Evolutionary conservation across 1,140 invertebrate genomes (phyloP).

Genomic region (Melipona quadrifasciata): DNA sequence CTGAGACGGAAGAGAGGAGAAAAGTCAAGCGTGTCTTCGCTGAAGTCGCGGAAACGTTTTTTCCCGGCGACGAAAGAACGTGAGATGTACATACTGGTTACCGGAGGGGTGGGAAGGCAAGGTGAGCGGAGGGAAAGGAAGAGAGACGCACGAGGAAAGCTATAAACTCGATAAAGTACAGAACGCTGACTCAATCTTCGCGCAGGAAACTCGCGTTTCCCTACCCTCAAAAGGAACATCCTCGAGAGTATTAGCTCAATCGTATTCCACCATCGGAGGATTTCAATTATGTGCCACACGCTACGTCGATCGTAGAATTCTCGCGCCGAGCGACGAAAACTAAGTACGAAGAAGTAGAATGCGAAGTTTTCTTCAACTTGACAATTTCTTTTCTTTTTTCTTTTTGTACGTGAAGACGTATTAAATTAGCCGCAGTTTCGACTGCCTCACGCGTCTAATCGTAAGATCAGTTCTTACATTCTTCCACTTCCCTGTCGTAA

Average conservation of each 20-base stretch:
- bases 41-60: neutral
- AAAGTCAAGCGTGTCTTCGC: neutral
- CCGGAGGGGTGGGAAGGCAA: neutral
- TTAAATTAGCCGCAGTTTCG: too few relatives aligned
- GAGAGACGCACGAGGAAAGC: neutral
- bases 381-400: too few relatives aligned
- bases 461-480: neutral
- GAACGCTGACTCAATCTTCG: slow-evolving; percentile 48
- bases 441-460: too few relatives aligned
- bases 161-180: slow-evolving; percentile 48
- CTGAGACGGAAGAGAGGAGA: neutral
- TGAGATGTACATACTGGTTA: slow-evolving; percentile 36
- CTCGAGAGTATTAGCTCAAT: slow-evolving; percentile 23
- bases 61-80: slow-evolving; percentile 3
- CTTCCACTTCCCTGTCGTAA: neutral
- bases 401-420: too few relatives aligned
- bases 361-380: neutral
- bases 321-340: neutral
- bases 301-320: slow-evolving; percentile 3
- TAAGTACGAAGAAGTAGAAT: neutral
- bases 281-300: slow-evolving; percentile 15
- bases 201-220: slow-evolving; percentile 25
- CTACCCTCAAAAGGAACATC: slow-evolving; percentile 22
- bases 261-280: neutral
- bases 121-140: too few relatives aligned